These are phyloP conservation scores for Calliphora vicina DNA, from an alignment of 1,140 invertebrate species.

Conservation along the genomic window DNA sequence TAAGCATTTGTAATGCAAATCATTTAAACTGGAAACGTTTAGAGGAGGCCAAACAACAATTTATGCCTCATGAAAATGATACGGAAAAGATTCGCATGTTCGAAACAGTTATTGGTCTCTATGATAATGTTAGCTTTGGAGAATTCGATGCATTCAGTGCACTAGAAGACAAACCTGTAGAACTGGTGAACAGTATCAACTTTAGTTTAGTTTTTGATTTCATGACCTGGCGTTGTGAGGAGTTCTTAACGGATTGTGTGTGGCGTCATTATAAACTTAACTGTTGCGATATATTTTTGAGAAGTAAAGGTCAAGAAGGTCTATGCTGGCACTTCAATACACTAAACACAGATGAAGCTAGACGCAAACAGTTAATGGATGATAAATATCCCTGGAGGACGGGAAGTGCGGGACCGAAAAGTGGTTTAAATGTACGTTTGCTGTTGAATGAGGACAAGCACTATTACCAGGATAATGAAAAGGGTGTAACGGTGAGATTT, in stretches of 20 bases:
- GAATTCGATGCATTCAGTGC: slow-evolving; percentile 49
- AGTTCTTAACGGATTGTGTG: slow-evolving; percentile 49
- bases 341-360: slow-evolving; percentile 58
- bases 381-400: slow-evolving; percentile 54
- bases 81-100: slow-evolving; percentile 21
- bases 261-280: slow-evolving; percentile 51
- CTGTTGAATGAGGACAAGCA: slow-evolving; percentile 47
- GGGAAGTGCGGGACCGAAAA: slow-evolving; percentile 49
- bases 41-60: slow-evolving; percentile 47
- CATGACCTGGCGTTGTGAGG: slow-evolving; percentile 59
- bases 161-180: slow-evolving; percentile 45
- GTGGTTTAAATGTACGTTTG: slow-evolving; percentile 47
- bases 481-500: slow-evolving; percentile 47
- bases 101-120: slow-evolving; percentile 39
- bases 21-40: slow-evolving; percentile 57
- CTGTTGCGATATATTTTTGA: slow-evolving; percentile 58
- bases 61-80: slow-evolving; percentile 48
- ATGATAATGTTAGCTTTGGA: slow-evolving; percentile 51
- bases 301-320: slow-evolving; percentile 65
- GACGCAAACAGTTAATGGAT: slow-evolving; percentile 48
- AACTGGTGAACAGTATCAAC: slow-evolving; percentile 48
- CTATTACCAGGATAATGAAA: slow-evolving; percentile 44
- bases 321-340: slow-evolving; percentile 68
- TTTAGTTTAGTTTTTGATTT: slow-evolving; percentile 53
- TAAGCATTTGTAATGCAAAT: slow-evolving; percentile 59